Percentiles rank a stretch among this genome's conserved stretches.
Evolutionary conservation across 35 echinoderm and acorn worm species (phyloP).

Genomic region (Apostichopus californicus): DNA sequence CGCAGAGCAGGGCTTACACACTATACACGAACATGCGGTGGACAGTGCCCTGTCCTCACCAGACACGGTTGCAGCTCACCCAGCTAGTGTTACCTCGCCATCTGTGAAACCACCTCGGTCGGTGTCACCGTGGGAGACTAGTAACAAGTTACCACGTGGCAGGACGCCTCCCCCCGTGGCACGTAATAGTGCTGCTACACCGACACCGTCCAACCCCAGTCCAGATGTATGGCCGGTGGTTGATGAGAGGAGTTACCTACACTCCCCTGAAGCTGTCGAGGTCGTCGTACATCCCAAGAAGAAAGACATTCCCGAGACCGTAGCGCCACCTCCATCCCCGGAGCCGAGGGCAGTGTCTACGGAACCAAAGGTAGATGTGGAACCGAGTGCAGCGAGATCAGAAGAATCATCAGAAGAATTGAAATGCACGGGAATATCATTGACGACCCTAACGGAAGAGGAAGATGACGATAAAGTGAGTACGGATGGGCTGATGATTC

Average conservation of each 20-base stretch:
- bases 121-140: constrained; percentile 44
- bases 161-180: neutral
- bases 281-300: constrained; percentile 34
- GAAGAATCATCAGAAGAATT: constrained; percentile 1
- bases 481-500: neutral
- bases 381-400: neutral
- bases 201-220: constrained; percentile 43
- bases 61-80: constrained; percentile 30
- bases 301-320: constrained; percentile 50
- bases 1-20: constrained; percentile 17
- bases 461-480: constrained; percentile 62
- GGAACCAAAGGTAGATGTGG: constrained; percentile 21
- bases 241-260: constrained; percentile 68
- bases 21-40: constrained; percentile 20
- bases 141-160: neutral
- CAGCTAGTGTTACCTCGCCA: neutral
- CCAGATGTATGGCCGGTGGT: constrained; percentile 74
- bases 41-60: constrained; percentile 9
- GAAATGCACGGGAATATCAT: constrained; percentile 23
- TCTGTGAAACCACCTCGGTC: constrained; percentile 40
- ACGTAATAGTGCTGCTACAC: neutral
- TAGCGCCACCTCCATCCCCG: constrained; percentile 74
- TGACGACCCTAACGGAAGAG: constrained; percentile 64
- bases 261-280: constrained; percentile 54
- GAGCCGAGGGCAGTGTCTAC: constrained; percentile 51